Evolutionary conservation across 2,797 vertebrate genomes (phyloP).

Genomic region (Menidia menidia): DNA sequence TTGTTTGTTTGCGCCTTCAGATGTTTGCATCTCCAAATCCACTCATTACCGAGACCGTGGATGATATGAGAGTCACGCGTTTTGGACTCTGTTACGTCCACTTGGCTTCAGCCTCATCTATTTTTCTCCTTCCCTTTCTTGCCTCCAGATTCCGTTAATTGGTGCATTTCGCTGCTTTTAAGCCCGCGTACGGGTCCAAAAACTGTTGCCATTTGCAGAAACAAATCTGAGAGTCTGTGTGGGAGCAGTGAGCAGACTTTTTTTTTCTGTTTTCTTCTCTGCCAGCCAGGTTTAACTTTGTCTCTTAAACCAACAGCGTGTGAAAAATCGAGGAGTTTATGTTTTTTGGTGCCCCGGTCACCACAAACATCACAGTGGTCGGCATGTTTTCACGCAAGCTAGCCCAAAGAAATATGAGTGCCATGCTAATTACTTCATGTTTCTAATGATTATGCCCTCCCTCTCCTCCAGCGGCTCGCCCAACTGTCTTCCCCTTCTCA

Average conservation of each 20-base stretch:
- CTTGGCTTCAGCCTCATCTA: conserved; percentile 17
- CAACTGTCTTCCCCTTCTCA: conserved; percentile 41
- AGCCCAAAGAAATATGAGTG: conserved; percentile 69
- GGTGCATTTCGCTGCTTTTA: conserved; percentile 44
- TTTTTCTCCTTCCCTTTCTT: background rate
- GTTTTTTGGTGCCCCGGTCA: conserved; percentile 53
- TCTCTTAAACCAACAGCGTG: conserved; percentile 13
- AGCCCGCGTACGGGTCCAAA: conserved; percentile 17
- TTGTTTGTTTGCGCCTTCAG: conserved; percentile 23
- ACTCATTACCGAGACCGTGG: conserved; percentile 26
- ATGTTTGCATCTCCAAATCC: conserved; percentile 29
- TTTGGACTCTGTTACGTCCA: conserved; percentile 40
- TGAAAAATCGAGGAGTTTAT: conserved; percentile 30
- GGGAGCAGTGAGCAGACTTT: conserved; percentile 15
- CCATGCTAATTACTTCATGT: conserved; percentile 76
- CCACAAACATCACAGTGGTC: conserved; percentile 63
- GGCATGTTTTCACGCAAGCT: conserved; percentile 51
- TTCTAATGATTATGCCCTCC: conserved; percentile 70
- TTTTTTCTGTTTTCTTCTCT: conserved; percentile 14
- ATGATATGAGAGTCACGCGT: conserved; percentile 13
- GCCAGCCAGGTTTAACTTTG: conserved; percentile 33
- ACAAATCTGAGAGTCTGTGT: conserved; percentile 19
- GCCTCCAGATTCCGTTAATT: conserved; percentile 48
- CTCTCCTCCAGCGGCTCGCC: conserved; percentile 48
- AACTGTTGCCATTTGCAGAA: conserved; percentile 20